phyloP scores from a whole-genome alignment of 2,888 invertebrate species.

The Amblyjoppa proteus region DNA sequence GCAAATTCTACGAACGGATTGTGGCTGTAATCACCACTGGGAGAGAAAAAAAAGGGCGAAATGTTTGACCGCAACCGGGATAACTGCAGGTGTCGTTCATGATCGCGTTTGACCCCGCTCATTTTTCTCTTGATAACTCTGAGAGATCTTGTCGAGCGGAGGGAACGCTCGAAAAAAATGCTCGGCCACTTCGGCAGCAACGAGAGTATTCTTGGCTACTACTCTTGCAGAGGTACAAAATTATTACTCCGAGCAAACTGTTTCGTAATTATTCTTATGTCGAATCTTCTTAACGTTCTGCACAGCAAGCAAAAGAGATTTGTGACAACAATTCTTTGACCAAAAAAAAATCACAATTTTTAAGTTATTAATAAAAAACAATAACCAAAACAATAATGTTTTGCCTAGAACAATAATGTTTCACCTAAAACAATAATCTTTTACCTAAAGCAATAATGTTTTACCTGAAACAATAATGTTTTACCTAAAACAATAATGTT shows the following conservation, averaged over 20 bases:
- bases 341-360: too few relatives aligned
- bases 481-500: too few relatives aligned
- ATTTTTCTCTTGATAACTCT: background rate
- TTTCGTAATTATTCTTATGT: background rate
- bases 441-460: too few relatives aligned
- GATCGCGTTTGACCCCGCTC: conserved; percentile 42
- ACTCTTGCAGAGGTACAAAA: conserved; percentile 78
- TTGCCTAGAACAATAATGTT: too few relatives aligned
- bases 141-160: conserved; percentile 65
- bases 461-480: too few relatives aligned
- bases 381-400: too few relatives aligned
- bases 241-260: background rate
- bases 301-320: too few relatives aligned
- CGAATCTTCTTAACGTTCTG: background rate
- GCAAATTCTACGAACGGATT: conserved; percentile 57
- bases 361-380: too few relatives aligned
- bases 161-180: conserved; percentile 75
- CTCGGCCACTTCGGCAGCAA: conserved; percentile 80
- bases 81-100: conserved; percentile 59
- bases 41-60: conserved; percentile 7
- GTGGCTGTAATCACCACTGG: conserved; percentile 22
- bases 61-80: conserved; percentile 18
- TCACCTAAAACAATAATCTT: too few relatives aligned
- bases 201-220: conserved; percentile 81
- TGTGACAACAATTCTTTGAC: background rate